Evolutionary conservation across 2,113 vertebrate genomes (phyloP).

Genomic region (Stictonetta naevosa): DNA sequence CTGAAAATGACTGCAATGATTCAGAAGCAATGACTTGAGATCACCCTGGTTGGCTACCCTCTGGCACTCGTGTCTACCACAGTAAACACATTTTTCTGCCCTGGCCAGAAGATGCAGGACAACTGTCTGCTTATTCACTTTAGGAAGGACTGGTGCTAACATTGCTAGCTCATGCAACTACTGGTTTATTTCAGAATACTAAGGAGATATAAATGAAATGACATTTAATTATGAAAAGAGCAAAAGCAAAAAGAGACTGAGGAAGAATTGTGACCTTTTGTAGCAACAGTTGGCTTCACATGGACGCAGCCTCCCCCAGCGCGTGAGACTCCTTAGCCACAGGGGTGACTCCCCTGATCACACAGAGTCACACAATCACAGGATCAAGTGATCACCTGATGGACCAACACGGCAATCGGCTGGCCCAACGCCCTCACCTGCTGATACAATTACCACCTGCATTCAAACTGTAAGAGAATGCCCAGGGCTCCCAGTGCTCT

Average conservation of each 20-base stretch:
- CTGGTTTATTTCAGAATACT: background rate
- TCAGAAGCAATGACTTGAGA: background rate
- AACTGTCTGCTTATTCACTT: background rate
- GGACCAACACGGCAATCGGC: accelerated
- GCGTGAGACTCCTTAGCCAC: background rate
- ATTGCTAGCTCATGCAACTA: background rate
- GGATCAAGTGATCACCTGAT: background rate
- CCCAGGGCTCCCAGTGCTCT: accelerated
- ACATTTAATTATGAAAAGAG: background rate
- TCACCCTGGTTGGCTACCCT: background rate
- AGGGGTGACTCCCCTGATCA: background rate
- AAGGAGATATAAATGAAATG: background rate
- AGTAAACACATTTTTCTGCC: background rate
- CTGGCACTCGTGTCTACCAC: background rate
- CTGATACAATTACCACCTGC: background rate
- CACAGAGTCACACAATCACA: no score
- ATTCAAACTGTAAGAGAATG: accelerated
- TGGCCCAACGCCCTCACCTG: background rate
- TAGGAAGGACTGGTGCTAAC: background rate
- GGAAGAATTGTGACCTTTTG: background rate
- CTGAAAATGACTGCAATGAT: background rate
- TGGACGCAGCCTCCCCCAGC: background rate
- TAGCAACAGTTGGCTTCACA: accelerated
- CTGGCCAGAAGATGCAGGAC: background rate
- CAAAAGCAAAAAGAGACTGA: background rate